Evolutionary conservation across 1,140 invertebrate genomes (phyloP).

Genomic region (Arion vulgaris): DNA sequence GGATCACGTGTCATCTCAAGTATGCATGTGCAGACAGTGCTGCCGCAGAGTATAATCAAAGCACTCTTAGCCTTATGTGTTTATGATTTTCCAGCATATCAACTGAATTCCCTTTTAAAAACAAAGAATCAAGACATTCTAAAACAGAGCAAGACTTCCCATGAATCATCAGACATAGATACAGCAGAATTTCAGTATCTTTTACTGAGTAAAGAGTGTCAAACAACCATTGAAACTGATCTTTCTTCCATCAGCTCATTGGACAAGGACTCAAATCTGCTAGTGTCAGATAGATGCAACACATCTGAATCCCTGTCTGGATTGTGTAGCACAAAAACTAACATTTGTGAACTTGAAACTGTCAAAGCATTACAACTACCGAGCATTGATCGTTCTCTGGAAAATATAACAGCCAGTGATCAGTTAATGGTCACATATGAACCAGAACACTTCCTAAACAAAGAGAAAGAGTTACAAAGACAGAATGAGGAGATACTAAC

Average conservation of each 20-base stretch:
- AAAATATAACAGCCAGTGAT: not conserved
- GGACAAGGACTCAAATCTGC: not conserved
- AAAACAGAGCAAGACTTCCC: not conserved
- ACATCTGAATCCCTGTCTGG: not conserved
- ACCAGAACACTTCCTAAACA: not conserved
- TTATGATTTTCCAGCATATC: not conserved
- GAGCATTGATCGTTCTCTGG: not conserved
- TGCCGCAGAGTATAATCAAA: conserved; percentile 13
- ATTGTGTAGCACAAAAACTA: not conserved
- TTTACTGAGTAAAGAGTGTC: not conserved
- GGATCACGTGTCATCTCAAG: not conserved
- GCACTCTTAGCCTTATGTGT: conserved; percentile 16
- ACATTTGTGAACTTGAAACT: not conserved
- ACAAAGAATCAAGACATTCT: not conserved
- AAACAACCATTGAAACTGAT: not conserved
- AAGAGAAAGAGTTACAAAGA: conserved; percentile 12
- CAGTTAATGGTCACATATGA: not conserved
- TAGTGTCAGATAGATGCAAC: not conserved
- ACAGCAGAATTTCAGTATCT: not conserved
- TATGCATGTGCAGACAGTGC: conserved; percentile 1
- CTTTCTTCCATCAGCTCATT: not conserved
- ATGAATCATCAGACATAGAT: not conserved
- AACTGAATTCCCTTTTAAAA: not conserved
- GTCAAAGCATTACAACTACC: not conserved
- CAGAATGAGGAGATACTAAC: not conserved